phyloP scores from a whole-genome alignment of 2,888 invertebrate genomes.

The Muscina levida region DNA sequence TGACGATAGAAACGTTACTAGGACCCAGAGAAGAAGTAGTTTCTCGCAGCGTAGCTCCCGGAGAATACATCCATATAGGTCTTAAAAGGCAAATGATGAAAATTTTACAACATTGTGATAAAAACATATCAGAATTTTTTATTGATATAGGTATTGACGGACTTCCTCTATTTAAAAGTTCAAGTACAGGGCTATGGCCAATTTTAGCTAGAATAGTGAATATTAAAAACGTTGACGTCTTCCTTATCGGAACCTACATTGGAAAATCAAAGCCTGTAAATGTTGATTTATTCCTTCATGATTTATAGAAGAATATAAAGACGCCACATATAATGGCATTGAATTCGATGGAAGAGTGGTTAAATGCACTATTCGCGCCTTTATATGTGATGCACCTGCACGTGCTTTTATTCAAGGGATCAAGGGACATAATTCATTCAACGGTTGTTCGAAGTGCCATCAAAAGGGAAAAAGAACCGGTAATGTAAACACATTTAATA shows the following conservation, averaged over 20 bases:
- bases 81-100: neutral
- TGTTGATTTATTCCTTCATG: neutral
- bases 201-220: neutral
- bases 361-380: neutral
- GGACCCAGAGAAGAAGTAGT: neutral
- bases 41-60: neutral
- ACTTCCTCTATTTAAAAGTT: neutral
- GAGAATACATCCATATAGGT: neutral
- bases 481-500: neutral
- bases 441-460: neutral
- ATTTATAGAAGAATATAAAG: neutral
- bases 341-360: neutral
- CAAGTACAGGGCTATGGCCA: neutral
- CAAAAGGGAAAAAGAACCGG: neutral
- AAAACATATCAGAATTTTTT: neutral
- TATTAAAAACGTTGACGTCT: neutral
- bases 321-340: neutral
- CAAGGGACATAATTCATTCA: neutral
- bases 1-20: neutral
- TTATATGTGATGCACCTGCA: conserved; percentile 5
- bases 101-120: neutral
- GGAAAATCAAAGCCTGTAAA: neutral
- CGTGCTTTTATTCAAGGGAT: conserved; percentile 13
- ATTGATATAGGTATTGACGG: conserved; percentile 20
- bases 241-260: conserved; percentile 4